A percentile compares a stretch with the other conserved stretches of the same genome.
Evolutionary conservation across 2,888 invertebrate genomes (phyloP).

Genomic region (Watsonalla cultraria): DNA sequence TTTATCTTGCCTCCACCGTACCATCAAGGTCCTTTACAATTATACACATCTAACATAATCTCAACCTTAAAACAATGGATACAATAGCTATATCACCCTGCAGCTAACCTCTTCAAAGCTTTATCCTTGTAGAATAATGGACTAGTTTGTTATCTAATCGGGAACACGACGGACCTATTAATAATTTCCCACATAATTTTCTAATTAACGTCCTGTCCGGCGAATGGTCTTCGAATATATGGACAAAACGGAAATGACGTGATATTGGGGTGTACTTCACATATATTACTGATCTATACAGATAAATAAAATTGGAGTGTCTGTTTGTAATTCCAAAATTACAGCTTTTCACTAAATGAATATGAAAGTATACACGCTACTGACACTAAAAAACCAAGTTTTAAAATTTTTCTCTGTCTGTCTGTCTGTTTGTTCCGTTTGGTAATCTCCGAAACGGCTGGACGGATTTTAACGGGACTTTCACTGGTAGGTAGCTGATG

Average conservation of each 20-base stretch:
- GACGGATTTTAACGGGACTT: no score
- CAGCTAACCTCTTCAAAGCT: slow-evolving; percentile 24
- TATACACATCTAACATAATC: slow-evolving; percentile 32
- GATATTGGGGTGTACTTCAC: slow-evolving; percentile 34
- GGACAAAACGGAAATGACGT: slow-evolving; percentile 56
- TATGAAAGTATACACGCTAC: no score
- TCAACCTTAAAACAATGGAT: slow-evolving; percentile 51
- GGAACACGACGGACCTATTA: slow-evolving; percentile 71
- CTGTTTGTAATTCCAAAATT: no score
- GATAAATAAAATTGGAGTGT: no score
- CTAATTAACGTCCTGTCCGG: slow-evolving; percentile 71
- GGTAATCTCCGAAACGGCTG: no score
- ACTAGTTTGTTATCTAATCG: slow-evolving; percentile 78
- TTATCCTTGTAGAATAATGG: slow-evolving; percentile 68
- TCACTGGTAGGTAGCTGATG: no score
- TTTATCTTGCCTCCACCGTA: slow-evolving; percentile 53
- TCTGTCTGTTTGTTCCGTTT: no score
- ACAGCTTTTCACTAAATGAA: no score
- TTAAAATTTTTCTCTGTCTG: no score
- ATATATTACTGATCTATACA: neutral
- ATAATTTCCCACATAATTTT: slow-evolving; percentile 76
- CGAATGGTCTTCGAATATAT: slow-evolving; percentile 46
- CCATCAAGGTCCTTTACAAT: slow-evolving; percentile 47
- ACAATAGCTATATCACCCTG: slow-evolving; percentile 35
- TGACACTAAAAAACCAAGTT: no score